Evolutionary conservation across 1,140 invertebrate genomes (phyloP).

Genomic region (Elymnias hypermnestra): DNA sequence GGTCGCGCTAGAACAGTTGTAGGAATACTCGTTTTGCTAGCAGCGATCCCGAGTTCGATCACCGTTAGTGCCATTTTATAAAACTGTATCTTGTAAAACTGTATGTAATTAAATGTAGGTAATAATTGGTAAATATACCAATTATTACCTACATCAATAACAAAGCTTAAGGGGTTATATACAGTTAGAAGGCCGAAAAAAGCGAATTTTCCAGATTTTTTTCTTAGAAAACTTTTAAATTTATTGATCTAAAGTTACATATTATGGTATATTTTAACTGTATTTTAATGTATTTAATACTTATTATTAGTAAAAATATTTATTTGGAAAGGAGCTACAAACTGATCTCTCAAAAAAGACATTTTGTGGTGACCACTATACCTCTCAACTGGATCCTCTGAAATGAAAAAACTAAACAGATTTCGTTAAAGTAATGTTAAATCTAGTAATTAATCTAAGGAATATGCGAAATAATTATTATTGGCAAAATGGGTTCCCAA

Average conservation of each 20-base stretch:
- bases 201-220: too few relatives aligned
- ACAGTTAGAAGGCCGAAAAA: too few relatives aligned
- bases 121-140: too few relatives aligned
- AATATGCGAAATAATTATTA: slow-evolving; percentile 16
- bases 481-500: slow-evolving; percentile 22
- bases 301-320: slow-evolving; percentile 25
- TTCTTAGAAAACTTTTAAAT: neutral
- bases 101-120: too few relatives aligned
- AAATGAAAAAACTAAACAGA: slow-evolving; percentile 22
- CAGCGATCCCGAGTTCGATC: too few relatives aligned
- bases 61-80: too few relatives aligned
- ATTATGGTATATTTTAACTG: slow-evolving; percentile 15
- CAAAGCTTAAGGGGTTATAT: slow-evolving; percentile 3
- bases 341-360: slow-evolving; percentile 21
- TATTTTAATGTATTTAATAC: slow-evolving; percentile 16
- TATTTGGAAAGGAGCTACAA: slow-evolving; percentile 25
- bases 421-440: slow-evolving; percentile 19
- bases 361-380: too few relatives aligned
- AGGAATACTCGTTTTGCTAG: too few relatives aligned
- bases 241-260: neutral
- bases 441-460: slow-evolving; percentile 18
- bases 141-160: too few relatives aligned
- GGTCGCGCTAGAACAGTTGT: too few relatives aligned
- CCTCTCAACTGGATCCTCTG: slow-evolving; percentile 20
- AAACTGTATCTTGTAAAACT: too few relatives aligned